phyloP scores from a whole-genome alignment of 2,113 vertebrate species.

The Notarius quadriscutis region DNA sequence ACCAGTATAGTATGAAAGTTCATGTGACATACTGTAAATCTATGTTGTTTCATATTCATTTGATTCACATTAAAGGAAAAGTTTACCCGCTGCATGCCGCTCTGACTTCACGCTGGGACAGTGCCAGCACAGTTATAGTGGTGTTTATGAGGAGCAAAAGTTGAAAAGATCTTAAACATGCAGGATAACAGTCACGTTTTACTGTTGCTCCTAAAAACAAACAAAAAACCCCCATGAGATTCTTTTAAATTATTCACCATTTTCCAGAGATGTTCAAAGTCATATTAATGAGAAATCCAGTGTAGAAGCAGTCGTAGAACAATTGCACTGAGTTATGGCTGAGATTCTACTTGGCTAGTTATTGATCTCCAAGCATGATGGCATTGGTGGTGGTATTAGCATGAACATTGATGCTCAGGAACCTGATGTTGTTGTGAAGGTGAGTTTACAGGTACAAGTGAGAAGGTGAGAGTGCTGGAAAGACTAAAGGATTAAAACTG shows the following conservation, averaged over 20 bases:
- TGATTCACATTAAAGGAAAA: not conserved
- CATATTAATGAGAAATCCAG: not conserved
- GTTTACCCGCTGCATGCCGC: not conserved
- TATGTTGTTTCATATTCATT: not conserved
- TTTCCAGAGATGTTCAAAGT: not conserved
- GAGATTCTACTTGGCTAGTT: not conserved
- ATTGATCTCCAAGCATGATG: not conserved
- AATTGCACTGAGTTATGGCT: not conserved
- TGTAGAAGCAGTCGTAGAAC: not conserved
- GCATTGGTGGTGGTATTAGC: not conserved
- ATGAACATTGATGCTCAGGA: not conserved
- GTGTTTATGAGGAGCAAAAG: not conserved
- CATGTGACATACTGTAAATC: not conserved
- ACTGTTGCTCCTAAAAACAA: not conserved
- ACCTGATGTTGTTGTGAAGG: not conserved
- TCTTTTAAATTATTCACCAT: not conserved
- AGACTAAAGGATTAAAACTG: not conserved
- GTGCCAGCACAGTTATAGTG: not conserved
- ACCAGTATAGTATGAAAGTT: not conserved
- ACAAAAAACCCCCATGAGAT: not conserved
- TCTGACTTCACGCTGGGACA: not conserved
- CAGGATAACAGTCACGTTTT: not conserved
- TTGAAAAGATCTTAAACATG: not conserved
- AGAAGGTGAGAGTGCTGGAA: not conserved
- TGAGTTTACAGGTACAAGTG: not conserved